A percentile compares a stretch with the other conserved stretches of the same genome.
These are phyloP conservation scores for Polylopha cassiicola DNA, from an alignment of 2,888 invertebrate species.

Conservation along the genomic window DNA sequence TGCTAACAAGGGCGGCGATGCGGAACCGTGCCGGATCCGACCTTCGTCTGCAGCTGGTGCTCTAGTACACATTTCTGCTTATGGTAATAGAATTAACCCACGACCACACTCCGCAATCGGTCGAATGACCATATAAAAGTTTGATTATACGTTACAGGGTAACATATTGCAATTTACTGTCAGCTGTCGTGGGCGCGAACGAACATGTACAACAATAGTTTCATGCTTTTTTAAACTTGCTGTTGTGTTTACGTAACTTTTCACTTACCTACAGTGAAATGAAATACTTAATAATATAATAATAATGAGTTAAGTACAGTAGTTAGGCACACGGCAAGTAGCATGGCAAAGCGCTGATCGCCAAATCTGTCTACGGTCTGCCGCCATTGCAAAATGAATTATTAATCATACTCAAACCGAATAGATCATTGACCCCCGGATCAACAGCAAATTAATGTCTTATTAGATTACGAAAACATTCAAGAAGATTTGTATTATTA, in stretches of 20 bases:
- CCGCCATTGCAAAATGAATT: conserved; percentile 57
- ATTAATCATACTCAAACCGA: conserved; percentile 63
- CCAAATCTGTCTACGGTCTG: conserved; percentile 46
- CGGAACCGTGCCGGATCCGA: conserved; percentile 37
- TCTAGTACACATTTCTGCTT: conserved; percentile 12
- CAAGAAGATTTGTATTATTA: too few species aligned
- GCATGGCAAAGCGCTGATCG: conserved; percentile 33
- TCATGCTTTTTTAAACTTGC: not conserved
- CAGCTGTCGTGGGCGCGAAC: too few species aligned
- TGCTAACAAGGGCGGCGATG: conserved; percentile 35
- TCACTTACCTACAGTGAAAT: too few species aligned
- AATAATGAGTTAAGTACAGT: too few species aligned
- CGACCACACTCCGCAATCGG: not conserved
- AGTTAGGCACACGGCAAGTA: conserved; percentile 21
- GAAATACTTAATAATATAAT: too few species aligned
- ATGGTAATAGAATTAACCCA: conserved; percentile 10
- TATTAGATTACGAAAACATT: conserved; percentile 4
- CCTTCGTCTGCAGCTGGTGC: conserved; percentile 24
- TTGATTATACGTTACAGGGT: not conserved
- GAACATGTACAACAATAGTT: too few species aligned
- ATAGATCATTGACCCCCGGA: conserved; percentile 50
- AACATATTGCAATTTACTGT: conserved; percentile 1
- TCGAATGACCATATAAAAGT: not conserved
- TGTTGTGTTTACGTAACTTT: too few species aligned
- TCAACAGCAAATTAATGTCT: conserved; percentile 32